Percentiles rank a stretch among this genome's conserved stretches.
Conservation (phyloP, 2,797 vertebrate genomes). For the Paguma larvata region DNA sequence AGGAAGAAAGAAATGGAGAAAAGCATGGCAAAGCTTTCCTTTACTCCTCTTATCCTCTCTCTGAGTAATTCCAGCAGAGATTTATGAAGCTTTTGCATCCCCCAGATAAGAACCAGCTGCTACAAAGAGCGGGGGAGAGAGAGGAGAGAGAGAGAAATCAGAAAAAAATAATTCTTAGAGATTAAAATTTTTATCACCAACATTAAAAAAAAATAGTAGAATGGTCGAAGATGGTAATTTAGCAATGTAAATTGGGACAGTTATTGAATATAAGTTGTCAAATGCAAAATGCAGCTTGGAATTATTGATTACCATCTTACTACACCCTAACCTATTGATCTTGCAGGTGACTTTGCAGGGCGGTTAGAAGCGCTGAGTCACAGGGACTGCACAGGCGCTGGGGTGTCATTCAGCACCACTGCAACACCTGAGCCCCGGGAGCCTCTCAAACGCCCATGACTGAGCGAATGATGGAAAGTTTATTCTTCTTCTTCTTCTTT, state of each 20-base stretch:
- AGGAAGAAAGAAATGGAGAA: neutral
- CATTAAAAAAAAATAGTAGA: neutral
- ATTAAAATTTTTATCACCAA: neutral
- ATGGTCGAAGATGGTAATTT: neutral
- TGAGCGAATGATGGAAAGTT: neutral
- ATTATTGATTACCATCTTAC: neutral
- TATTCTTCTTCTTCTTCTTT: neutral
- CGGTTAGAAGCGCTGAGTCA: fast-evolving
- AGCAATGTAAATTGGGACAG: neutral
- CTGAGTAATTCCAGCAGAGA: neutral
- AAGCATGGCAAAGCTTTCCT: neutral
- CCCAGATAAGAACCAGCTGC: neutral
- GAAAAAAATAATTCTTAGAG: neutral
- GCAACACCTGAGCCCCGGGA: too few relatives aligned
- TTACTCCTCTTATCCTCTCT: neutral
- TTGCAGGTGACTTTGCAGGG: neutral
- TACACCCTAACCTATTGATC: neutral
- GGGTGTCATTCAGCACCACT: fast-evolving
- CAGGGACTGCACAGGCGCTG: fast-evolving
- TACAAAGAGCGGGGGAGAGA: neutral
- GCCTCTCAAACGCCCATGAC: neutral
- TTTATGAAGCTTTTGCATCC: neutral
- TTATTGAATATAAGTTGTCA: neutral
- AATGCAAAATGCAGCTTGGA: neutral
- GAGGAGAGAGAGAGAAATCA: neutral